Conservation (phyloP, 2,888 invertebrate genomes). For the Sthenelais limicola region DNA sequence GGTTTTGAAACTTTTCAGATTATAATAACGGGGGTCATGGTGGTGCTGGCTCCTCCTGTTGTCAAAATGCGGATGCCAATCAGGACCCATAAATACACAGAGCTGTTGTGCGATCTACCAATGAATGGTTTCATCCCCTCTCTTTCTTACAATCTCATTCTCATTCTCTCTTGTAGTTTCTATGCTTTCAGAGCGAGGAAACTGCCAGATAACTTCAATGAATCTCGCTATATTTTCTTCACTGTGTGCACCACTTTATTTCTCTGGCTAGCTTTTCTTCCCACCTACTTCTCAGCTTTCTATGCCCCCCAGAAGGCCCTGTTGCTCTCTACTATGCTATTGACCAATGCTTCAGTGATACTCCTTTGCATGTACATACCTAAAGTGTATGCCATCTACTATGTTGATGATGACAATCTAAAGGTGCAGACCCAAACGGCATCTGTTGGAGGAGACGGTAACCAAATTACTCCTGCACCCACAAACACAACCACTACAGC, state of each 20-base stretch:
- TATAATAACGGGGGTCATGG: conserved; percentile 24
- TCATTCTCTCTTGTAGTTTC: conserved; percentile 52
- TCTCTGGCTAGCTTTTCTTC: conserved; percentile 46
- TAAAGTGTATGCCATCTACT: conserved; percentile 80
- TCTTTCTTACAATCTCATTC: conserved; percentile 58
- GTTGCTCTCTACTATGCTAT: conserved; percentile 53
- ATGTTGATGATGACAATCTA: conserved; percentile 45
- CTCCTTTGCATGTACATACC: conserved; percentile 61
- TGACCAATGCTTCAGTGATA: conserved; percentile 58
- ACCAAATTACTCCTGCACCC: too few species aligned
- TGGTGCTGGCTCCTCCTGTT: conserved; percentile 37
- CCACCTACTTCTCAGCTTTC: conserved; percentile 47
- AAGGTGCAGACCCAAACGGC: neutral
- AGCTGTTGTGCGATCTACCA: conserved; percentile 58
- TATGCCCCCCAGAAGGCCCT: conserved; percentile 44
- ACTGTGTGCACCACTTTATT: conserved; percentile 44
- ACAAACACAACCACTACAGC: too few species aligned
- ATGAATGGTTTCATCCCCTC: conserved; percentile 55
- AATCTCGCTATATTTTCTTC: conserved; percentile 46
- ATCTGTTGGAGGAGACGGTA: neutral
- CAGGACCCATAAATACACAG: conserved; percentile 56
- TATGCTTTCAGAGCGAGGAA: conserved; percentile 46
- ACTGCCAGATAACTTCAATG: conserved; percentile 48
- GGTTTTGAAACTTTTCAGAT: conserved; percentile 26
- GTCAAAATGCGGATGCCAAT: conserved; percentile 55